Conservation (phyloP, 2,797 vertebrate genomes). For the Setipinna tenuifilis region DNA sequence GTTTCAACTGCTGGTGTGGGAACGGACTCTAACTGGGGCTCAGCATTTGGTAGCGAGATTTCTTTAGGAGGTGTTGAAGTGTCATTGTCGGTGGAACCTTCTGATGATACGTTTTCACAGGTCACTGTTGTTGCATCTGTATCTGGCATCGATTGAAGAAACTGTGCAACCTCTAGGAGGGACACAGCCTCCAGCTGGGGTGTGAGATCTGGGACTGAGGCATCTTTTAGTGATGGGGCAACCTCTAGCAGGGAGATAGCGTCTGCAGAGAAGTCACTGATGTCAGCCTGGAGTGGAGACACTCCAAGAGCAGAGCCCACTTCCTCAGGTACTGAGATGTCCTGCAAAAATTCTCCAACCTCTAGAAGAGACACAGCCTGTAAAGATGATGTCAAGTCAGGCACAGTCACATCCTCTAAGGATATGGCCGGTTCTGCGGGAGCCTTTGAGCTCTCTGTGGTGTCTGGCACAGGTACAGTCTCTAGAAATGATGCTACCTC, state of each 20-base stretch:
- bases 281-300: background rate
- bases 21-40: background rate
- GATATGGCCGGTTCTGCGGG: background rate
- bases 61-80: background rate
- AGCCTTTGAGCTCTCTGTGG: background rate
- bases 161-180: background rate
- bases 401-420: background rate
- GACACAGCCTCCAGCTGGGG: constrained; percentile 8
- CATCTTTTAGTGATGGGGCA: background rate
- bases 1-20: background rate
- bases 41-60: background rate
- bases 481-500: constrained; percentile 2
- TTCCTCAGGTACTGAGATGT: background rate
- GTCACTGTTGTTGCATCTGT: background rate
- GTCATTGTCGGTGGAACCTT: background rate
- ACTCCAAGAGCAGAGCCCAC: background rate
- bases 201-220: background rate
- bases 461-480: background rate
- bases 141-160: background rate
- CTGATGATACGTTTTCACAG: background rate
- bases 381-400: background rate
- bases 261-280: background rate
- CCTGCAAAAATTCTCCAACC: background rate
- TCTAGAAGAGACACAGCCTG: background rate
- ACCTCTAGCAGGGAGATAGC: background rate